phyloP scores from a whole-genome alignment of 2,113 vertebrate genomes.

The Cynoglossus semilaevis region DNA sequence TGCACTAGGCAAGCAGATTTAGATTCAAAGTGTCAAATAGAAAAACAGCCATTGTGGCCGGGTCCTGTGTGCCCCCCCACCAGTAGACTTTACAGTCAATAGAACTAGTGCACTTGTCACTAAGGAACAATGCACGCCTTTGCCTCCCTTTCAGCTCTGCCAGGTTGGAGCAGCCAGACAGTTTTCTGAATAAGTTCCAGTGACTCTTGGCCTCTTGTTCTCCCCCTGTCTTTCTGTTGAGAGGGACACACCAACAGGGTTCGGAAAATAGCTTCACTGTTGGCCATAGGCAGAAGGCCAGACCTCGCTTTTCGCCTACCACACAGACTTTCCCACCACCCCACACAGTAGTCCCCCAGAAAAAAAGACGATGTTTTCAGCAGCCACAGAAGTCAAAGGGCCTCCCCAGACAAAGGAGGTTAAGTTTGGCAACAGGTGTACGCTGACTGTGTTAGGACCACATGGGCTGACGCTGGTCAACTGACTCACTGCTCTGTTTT shows the following conservation, averaged over 20 bases:
- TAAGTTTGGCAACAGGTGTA: conserved; percentile 73
- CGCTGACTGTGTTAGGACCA: conserved; percentile 59
- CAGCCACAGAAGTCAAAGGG: conserved; percentile 69
- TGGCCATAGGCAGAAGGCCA: conserved; percentile 64
- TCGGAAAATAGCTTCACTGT: conserved; percentile 74
- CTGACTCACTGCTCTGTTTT: conserved; percentile 26
- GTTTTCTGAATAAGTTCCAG: conserved; percentile 66
- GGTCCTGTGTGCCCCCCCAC: conserved; percentile 52
- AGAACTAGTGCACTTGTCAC: conserved; percentile 82
- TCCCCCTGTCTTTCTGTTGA: conserved; percentile 65
- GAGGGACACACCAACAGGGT: conserved; percentile 72
- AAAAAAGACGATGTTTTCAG: conserved; percentile 65
- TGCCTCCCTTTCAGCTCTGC: conserved; percentile 71
- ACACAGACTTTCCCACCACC: conserved; percentile 40
- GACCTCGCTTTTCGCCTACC: conserved; percentile 55
- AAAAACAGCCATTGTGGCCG: conserved; percentile 75
- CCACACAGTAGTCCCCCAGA: conserved; percentile 28
- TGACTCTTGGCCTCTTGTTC: conserved; percentile 74
- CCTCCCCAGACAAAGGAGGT: conserved; percentile 69
- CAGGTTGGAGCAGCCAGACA: conserved; percentile 74
- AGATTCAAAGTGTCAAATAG: conserved; percentile 75
- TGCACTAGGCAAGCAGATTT: conserved; percentile 72
- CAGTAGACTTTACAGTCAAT: conserved; percentile 82
- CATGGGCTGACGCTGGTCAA: conserved; percentile 36
- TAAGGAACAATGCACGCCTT: conserved; percentile 71